Conservation (phyloP, 2,797 vertebrate species). For the Cheracebus regulus region DNA sequence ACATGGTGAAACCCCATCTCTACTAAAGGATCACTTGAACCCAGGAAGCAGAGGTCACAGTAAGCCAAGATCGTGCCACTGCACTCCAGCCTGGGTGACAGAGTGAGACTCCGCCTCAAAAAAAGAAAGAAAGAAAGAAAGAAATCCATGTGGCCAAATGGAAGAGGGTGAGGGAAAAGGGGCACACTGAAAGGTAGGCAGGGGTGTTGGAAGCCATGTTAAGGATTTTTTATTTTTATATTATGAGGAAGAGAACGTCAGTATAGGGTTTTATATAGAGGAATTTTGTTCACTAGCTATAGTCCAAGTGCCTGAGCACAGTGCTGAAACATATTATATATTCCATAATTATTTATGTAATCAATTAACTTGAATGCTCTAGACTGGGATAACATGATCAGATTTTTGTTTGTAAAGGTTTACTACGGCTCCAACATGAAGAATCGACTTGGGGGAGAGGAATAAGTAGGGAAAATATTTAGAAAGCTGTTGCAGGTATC, state of each 20-base stretch:
- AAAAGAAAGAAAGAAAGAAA: background rate
- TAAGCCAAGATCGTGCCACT: background rate
- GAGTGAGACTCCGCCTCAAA: background rate
- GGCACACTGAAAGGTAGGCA: background rate
- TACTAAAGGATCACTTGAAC: background rate
- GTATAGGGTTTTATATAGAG: background rate
- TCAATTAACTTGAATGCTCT: constrained; percentile 9
- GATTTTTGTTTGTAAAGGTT: constrained; percentile 45
- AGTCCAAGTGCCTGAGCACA: background rate
- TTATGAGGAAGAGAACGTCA: constrained; percentile 1
- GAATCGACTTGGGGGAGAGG: background rate
- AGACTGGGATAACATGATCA: background rate
- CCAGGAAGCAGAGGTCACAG: background rate
- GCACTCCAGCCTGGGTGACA: background rate
- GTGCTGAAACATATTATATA: background rate
- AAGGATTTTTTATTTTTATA: background rate
- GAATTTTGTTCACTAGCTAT: background rate
- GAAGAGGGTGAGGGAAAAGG: background rate
- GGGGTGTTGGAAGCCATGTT: background rate
- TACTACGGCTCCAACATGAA: background rate
- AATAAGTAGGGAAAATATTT: background rate
- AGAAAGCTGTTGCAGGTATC: background rate
- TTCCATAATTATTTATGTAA: background rate
- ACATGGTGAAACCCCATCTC: too few species aligned
- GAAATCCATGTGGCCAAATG: background rate